phyloP scores from a whole-genome alignment of 2,888 invertebrate genomes.

The Ennomos quercinarius region DNA sequence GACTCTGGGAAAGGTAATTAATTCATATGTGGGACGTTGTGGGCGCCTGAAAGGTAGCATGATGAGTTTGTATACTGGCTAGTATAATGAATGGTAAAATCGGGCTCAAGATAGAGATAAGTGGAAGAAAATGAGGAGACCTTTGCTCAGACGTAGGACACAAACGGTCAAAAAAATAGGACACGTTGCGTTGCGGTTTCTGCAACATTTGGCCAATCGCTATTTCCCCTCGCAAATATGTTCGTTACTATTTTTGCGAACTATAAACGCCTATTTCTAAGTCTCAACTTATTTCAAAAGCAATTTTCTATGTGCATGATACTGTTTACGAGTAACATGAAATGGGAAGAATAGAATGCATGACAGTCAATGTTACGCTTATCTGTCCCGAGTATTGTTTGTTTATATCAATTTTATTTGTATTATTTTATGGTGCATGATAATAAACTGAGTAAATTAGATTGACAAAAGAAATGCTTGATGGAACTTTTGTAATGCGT shows the following conservation, averaged over 20 bases:
- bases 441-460: conserved; percentile 43
- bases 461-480: conserved; percentile 12
- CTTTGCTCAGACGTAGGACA: too few relatives aligned
- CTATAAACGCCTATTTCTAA: conserved; percentile 1
- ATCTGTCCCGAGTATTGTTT: conserved; percentile 54
- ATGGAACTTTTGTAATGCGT: not conserved
- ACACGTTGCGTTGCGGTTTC: too few relatives aligned
- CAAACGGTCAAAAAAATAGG: too few relatives aligned
- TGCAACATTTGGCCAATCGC: too few relatives aligned
- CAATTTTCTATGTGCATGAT: conserved; percentile 27
- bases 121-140: too few relatives aligned
- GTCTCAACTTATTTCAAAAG: conserved; percentile 8
- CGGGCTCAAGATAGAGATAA: too few relatives aligned
- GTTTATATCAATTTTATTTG: conserved; percentile 51
- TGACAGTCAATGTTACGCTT: conserved; percentile 60
- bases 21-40: conserved; percentile 10
- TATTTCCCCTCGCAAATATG: not conserved
- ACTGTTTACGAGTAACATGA: conserved; percentile 29
- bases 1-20: conserved; percentile 97
- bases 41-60: too few relatives aligned
- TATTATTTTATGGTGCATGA: conserved; percentile 56
- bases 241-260: conserved; percentile 23
- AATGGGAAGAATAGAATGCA: conserved; percentile 56
- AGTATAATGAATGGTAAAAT: too few relatives aligned
- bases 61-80: too few relatives aligned